Conservation (phyloP, 2,797 vertebrate genomes). For the Rhincodon typus region DNA sequence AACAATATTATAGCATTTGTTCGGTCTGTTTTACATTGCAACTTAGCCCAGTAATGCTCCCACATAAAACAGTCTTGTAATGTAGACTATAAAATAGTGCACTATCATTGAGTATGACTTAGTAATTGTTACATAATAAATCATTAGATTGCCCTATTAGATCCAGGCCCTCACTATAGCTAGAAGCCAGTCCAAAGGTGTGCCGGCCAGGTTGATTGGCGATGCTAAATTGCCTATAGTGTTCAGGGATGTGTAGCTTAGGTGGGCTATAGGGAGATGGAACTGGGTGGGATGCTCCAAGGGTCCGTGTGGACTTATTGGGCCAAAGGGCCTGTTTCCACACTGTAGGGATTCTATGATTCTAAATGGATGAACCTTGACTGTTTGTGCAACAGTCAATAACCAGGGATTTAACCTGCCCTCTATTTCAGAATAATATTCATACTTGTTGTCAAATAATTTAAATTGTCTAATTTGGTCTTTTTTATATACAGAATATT, state of each 20-base stretch:
- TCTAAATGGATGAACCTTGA: neutral
- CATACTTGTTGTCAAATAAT: neutral
- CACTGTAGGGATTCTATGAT: no score
- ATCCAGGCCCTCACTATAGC: no score
- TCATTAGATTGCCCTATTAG: no score
- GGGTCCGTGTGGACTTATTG: no score
- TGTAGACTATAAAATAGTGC: neutral
- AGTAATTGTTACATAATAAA: constrained; percentile 8
- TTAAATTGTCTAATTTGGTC: neutral
- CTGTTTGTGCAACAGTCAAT: neutral
- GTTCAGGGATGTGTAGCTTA: no score
- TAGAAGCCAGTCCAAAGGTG: no score
- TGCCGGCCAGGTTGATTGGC: no score
- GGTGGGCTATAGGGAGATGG: no score
- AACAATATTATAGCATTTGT: neutral
- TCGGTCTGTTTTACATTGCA: neutral
- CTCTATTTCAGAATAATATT: neutral
- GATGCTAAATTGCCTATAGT: no score
- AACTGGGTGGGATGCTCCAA: no score
- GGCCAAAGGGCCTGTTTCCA: no score
- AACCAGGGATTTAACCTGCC: neutral
- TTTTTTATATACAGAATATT: neutral
- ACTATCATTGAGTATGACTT: neutral
- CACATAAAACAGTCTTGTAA: neutral
- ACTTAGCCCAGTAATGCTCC: neutral